These are phyloP conservation scores for Narcine bancroftii DNA, from an alignment of 2,113 vertebrate genomes.

Conservation along the genomic window DNA sequence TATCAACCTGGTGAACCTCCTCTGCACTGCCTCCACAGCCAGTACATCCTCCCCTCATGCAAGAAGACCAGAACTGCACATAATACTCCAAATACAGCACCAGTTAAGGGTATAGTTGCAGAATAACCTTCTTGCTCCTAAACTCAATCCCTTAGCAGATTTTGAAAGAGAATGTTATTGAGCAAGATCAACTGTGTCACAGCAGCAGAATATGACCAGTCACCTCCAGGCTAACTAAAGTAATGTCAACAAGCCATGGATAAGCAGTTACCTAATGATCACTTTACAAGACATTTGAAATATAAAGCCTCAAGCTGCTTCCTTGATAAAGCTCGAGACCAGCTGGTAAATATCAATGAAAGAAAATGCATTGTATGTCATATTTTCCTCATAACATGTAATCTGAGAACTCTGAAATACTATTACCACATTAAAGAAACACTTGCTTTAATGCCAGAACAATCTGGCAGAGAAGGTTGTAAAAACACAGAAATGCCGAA, in stretches of 20 bases:
- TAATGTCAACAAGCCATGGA: background rate
- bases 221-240: background rate
- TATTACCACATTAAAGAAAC: background rate
- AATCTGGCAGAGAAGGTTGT: background rate
- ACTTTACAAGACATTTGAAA: background rate
- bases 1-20: no score
- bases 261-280: no score
- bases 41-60: no score
- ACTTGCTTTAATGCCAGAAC: background rate
- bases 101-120: no score
- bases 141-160: no score
- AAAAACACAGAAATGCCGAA: no score
- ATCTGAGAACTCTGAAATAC: background rate
- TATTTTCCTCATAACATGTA: background rate
- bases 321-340: background rate
- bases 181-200: background rate
- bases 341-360: background rate
- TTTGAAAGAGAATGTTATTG: background rate
- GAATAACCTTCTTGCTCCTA: no score
- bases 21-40: no score
- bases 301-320: background rate
- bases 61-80: no score
- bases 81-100: no score
- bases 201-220: background rate
- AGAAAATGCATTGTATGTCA: background rate